phyloP scores from a whole-genome alignment of 1,140 invertebrate genomes.

The Oryzaephilus surinamensis region DNA sequence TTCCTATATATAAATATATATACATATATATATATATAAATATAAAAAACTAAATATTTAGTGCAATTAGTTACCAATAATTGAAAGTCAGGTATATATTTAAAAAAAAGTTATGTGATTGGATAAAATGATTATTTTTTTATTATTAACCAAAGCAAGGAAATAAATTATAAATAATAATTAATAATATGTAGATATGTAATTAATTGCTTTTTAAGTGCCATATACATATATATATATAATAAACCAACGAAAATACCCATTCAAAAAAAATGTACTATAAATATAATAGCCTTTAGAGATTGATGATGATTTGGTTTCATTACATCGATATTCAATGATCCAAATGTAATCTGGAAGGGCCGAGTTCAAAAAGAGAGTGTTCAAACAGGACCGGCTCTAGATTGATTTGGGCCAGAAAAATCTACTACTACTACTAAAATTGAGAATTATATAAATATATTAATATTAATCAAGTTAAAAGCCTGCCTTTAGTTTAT shows the following conservation, averaged over 20 bases:
- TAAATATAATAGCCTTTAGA: slow-evolving; percentile 14
- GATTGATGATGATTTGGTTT: slow-evolving; percentile 26
- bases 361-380: slow-evolving; percentile 7
- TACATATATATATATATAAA: slow-evolving; percentile 17
- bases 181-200: slow-evolving; percentile 27
- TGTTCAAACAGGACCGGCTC: slow-evolving; percentile 10
- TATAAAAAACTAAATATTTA: too few relatives aligned
- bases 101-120: slow-evolving; percentile 17
- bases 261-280: too few relatives aligned
- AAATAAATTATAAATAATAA: too few relatives aligned
- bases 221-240: too few relatives aligned
- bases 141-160: slow-evolving; percentile 17
- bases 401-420: too few relatives aligned
- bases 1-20: slow-evolving; percentile 9
- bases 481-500: slow-evolving; percentile 26
- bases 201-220: slow-evolving; percentile 27
- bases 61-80: slow-evolving; percentile 12
- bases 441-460: too few relatives aligned
- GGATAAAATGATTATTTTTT: slow-evolving; percentile 23
- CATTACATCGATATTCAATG: slow-evolving; percentile 24
- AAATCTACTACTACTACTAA: too few relatives aligned
- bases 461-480: too few relatives aligned
- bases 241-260: too few relatives aligned
- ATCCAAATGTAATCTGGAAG: too few relatives aligned
- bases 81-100: slow-evolving; percentile 9